A percentile compares a stretch with the other conserved stretches of the same genome.
These are phyloP conservation scores for Onthophagus sagittarius DNA, from an alignment of 2,888 invertebrate genomes.

Conservation along the genomic window DNA sequence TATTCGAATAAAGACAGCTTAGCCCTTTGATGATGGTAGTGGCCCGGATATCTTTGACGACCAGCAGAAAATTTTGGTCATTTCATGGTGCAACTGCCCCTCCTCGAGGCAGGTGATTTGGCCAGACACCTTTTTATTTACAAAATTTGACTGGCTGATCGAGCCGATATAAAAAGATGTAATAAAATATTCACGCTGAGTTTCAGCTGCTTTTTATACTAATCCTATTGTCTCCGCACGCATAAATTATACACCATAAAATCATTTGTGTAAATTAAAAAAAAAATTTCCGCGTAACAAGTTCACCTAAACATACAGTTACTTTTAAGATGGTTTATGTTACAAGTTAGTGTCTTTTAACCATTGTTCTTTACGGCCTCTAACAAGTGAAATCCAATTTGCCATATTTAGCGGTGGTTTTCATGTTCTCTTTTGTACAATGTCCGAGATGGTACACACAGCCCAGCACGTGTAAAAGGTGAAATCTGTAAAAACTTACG, in stretches of 20 bases:
- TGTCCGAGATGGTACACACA: too few relatives aligned
- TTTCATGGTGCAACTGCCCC: neutral
- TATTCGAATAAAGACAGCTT: neutral
- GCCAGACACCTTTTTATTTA: neutral
- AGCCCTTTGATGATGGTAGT: neutral
- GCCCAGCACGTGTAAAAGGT: neutral
- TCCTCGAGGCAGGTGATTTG: neutral
- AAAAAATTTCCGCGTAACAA: neutral
- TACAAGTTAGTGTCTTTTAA: neutral
- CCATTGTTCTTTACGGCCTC: neutral
- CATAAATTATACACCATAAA: neutral
- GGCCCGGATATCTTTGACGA: neutral
- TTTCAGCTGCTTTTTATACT: neutral
- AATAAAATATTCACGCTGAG: neutral
- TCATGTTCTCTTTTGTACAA: neutral
- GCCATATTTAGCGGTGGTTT: neutral
- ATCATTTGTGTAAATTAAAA: neutral
- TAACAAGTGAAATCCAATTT: neutral
- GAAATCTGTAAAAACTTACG: neutral
- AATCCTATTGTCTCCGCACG: neutral
- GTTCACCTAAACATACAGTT: neutral
- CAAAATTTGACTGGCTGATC: neutral
- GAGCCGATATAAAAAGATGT: neutral
- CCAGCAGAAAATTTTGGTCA: neutral
- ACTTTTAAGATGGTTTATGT: neutral